A percentile compares a stretch with the other conserved stretches of the same genome.
Conservation (phyloP, 2,797 vertebrate species). For the Okamejei kenojei region DNA sequence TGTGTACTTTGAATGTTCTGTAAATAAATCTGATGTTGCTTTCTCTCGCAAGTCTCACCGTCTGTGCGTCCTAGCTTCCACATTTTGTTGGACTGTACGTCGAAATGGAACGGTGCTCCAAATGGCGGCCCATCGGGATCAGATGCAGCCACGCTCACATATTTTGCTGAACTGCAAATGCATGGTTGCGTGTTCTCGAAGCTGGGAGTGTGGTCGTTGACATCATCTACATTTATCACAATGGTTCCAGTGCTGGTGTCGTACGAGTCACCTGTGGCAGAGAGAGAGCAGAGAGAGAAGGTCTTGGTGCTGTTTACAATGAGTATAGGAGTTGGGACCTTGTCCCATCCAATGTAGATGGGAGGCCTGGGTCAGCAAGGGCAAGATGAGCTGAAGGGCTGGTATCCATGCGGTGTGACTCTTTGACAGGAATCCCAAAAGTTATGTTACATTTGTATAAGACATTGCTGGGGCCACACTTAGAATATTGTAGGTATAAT, state of each 20-base stretch:
- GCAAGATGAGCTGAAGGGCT: no score
- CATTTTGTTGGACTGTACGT: neutral
- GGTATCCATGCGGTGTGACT: no score
- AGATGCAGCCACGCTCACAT: conserved; percentile 62
- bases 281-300: conserved; percentile 10
- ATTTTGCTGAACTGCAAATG: conserved; percentile 60
- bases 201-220: conserved; percentile 80
- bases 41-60: neutral
- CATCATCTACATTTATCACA: conserved; percentile 64
- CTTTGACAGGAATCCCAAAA: no score
- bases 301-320: neutral
- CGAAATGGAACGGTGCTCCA: conserved; percentile 69
- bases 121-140: conserved; percentile 69
- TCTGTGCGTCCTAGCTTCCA: neutral
- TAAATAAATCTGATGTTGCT: no score
- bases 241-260: conserved; percentile 84
- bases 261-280: conserved; percentile 62
- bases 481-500: no score
- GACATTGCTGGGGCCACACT: no score
- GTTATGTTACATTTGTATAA: no score
- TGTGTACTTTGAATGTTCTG: no score
- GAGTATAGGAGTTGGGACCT: neutral
- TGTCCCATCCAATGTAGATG: no score
- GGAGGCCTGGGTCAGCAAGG: no score
- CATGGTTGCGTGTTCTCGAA: conserved; percentile 55